These are phyloP conservation scores for Clamator glandarius DNA, from an alignment of 2,797 vertebrate genomes.

Conservation along the genomic window DNA sequence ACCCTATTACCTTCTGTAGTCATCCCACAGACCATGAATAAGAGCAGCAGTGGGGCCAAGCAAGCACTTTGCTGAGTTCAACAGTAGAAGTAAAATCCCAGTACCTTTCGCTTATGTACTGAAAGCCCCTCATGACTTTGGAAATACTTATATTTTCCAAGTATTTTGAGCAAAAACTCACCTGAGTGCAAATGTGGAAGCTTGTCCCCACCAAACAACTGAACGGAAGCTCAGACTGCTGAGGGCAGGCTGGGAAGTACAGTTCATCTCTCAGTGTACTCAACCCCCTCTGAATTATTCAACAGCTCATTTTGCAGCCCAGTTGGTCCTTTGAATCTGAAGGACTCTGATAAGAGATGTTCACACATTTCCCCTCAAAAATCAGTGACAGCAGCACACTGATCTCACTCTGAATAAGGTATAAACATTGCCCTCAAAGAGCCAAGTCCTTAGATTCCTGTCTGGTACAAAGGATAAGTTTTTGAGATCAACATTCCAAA, in stretches of 20 bases:
- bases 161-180: neutral
- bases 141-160: neutral
- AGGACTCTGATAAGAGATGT: neutral
- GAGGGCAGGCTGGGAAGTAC: neutral
- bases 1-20: neutral
- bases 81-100: neutral
- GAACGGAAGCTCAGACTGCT: neutral
- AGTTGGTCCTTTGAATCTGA: neutral
- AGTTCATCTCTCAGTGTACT: no score
- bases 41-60: neutral
- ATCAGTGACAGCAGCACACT: neutral
- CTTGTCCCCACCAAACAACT: neutral
- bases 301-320: neutral
- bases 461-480: neutral
- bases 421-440: neutral
- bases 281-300: neutral
- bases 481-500: conserved; percentile 7
- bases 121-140: neutral
- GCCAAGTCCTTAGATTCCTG: neutral
- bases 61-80: neutral
- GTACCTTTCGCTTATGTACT: neutral
- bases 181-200: neutral
- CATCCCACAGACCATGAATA: neutral
- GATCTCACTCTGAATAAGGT: neutral
- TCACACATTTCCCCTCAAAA: neutral